Conservation (phyloP, 2,797 vertebrate genomes). For the Centropyge bicolor region DNA sequence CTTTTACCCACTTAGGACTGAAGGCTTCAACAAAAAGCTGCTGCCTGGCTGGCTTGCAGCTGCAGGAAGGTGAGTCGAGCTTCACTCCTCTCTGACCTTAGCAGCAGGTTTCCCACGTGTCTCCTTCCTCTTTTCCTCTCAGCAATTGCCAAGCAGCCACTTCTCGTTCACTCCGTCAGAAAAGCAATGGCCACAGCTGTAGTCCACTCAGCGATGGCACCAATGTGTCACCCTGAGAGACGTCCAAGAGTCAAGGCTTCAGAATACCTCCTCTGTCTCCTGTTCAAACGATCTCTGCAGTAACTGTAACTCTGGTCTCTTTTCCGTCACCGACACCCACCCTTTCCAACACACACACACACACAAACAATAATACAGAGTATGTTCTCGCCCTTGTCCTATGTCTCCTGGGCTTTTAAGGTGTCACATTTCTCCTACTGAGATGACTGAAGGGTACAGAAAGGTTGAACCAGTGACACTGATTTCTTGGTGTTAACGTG, state of each 20-base stretch:
- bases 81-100: slow-evolving; percentile 28
- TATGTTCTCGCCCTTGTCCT: slow-evolving; percentile 51
- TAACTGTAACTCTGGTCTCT: slow-evolving; percentile 34
- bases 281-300: slow-evolving; percentile 11
- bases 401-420: slow-evolving; percentile 31
- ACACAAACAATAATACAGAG: slow-evolving; percentile 29
- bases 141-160: neutral
- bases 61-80: neutral
- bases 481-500: neutral
- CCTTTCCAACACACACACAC: slow-evolving; percentile 48
- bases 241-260: slow-evolving; percentile 11
- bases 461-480: slow-evolving; percentile 29
- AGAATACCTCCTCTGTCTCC: slow-evolving; percentile 31
- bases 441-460: slow-evolving; percentile 37
- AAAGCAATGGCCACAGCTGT: neutral
- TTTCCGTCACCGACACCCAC: slow-evolving; percentile 39
- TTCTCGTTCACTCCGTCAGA: slow-evolving; percentile 8
- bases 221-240: neutral
- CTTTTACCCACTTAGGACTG: neutral
- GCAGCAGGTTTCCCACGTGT: neutral
- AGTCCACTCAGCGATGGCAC: neutral
- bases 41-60: neutral
- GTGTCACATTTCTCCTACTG: slow-evolving; percentile 65
- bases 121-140: neutral
- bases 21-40: neutral